phyloP scores from a whole-genome alignment of 2,113 vertebrate species.

The Dolichotis patagonum region DNA sequence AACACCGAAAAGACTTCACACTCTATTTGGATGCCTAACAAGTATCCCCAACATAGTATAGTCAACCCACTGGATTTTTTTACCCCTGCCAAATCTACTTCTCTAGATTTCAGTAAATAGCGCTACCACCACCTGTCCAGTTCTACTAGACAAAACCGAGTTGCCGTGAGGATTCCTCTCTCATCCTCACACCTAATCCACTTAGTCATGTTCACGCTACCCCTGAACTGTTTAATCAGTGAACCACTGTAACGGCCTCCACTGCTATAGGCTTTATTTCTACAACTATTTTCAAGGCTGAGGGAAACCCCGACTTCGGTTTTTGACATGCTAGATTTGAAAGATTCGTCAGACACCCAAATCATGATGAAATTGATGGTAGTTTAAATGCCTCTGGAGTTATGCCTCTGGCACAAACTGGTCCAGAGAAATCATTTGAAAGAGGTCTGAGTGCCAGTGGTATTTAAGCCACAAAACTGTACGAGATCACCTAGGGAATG shows the following conservation, averaged over 20 bases:
- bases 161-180: not conserved
- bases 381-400: constrained; percentile 4
- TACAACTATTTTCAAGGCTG: not conserved
- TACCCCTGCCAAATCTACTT: not conserved
- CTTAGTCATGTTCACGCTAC: not conserved
- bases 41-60: not conserved
- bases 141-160: not conserved
- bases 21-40: not conserved
- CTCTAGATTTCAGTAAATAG: not conserved
- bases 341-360: not conserved
- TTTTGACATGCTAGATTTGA: constrained; percentile 6
- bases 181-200: not conserved
- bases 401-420: not conserved
- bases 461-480: not conserved
- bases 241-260: not conserved
- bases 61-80: not conserved
- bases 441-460: not conserved
- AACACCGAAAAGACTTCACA: not conserved
- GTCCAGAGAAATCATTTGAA: not conserved
- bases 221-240: not conserved
- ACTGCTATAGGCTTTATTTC: not conserved
- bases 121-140: not conserved
- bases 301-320: not conserved
- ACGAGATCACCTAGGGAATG: not conserved
- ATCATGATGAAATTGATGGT: not conserved